Percentiles rank a stretch among this genome's conserved stretches.
Conservation (phyloP, 35 echinoderm and acorn worm genomes). For the Eucidaris tribuloides region DNA sequence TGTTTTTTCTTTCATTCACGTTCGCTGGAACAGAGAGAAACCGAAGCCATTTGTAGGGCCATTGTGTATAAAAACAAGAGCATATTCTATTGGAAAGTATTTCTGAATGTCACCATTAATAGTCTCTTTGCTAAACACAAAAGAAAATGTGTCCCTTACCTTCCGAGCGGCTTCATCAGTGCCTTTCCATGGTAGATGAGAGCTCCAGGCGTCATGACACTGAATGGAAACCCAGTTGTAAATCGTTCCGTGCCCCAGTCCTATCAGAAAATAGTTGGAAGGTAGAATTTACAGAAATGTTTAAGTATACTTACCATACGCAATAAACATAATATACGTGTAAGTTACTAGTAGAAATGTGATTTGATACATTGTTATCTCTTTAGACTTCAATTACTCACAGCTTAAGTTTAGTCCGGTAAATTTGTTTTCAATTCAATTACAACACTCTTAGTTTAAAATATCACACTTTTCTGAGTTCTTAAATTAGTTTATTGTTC, state of each 20-base stretch:
- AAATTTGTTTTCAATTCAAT: neutral
- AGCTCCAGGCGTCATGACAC: neutral
- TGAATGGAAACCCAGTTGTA: neutral
- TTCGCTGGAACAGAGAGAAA: too few relatives aligned
- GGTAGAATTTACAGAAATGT: too few relatives aligned
- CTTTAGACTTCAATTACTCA: neutral
- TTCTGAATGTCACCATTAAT: neutral
- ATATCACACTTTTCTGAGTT: too few relatives aligned
- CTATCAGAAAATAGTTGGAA: neutral
- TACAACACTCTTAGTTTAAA: too few relatives aligned
- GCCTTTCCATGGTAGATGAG: neutral
- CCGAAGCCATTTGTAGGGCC: neutral
- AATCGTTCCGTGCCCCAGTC: slow-evolving; percentile 1
- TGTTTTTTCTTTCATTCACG: too few relatives aligned
- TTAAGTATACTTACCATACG: too few relatives aligned
- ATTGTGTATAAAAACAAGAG: neutral
- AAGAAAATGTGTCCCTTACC: neutral
- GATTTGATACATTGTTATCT: neutral
- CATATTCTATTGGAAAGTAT: neutral
- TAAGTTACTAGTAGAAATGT: neutral
- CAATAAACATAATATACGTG: neutral
- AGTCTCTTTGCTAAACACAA: neutral
- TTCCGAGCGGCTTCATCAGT: slow-evolving; percentile 1
- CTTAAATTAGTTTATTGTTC: too few relatives aligned
- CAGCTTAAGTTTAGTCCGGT: neutral